Percentiles rank a stretch among this genome's conserved stretches.
Evolutionary conservation across 2,888 invertebrate species (phyloP).

Genomic region (Ferrisia virgata): DNA sequence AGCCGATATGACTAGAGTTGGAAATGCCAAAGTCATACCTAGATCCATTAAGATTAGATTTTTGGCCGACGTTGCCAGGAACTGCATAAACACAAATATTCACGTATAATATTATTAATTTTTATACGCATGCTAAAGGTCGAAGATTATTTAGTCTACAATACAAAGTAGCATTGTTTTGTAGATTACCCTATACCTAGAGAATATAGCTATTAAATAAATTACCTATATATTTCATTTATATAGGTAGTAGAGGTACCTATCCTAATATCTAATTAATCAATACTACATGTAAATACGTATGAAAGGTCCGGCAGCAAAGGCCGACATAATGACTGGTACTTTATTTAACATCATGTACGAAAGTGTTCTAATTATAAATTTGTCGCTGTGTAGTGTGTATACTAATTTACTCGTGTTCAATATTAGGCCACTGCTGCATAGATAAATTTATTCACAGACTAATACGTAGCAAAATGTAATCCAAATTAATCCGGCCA

Average conservation of each 20-base stretch:
- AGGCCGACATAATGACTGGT: background rate
- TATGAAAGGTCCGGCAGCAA: background rate
- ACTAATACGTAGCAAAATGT: background rate
- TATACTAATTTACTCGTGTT: no score
- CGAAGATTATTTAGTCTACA: background rate
- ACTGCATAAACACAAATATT: slow-evolving; percentile 53
- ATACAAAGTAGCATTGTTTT: background rate
- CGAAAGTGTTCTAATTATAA: background rate
- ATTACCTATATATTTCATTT: background rate
- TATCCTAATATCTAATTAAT: background rate
- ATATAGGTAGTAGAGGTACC: no score
- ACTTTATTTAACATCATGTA: background rate
- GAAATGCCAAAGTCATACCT: slow-evolving; percentile 61
- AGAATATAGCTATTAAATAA: background rate
- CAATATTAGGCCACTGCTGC: background rate
- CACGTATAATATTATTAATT: no score
- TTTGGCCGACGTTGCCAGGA: slow-evolving; percentile 59
- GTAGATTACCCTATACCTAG: background rate
- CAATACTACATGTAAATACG: no score
- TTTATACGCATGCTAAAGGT: no score
- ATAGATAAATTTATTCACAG: background rate
- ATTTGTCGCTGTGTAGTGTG: background rate
- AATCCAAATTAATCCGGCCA: background rate
- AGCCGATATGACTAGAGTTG: slow-evolving; percentile 61
- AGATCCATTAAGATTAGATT: slow-evolving; percentile 60